Percentiles rank a stretch among this genome's conserved stretches.
phyloP scores from a whole-genome alignment of 2,888 invertebrate genomes.

The Actias luna region DNA sequence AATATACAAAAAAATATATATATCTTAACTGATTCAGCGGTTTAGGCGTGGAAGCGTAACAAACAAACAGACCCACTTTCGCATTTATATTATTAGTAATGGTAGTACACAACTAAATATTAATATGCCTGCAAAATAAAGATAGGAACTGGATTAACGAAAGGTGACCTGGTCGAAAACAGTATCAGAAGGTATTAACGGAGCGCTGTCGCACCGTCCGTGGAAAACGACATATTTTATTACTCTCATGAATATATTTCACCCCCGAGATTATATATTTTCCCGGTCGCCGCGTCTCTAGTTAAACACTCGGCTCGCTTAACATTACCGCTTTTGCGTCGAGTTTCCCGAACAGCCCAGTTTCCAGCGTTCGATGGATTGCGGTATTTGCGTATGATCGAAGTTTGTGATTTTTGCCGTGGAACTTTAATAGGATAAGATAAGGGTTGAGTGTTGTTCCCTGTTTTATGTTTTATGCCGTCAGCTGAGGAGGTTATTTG shows the following conservation, averaged over 20 bases:
- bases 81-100: no score
- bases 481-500: neutral
- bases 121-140: neutral
- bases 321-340: neutral
- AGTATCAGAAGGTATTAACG: conserved; percentile 2
- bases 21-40: no score
- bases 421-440: conserved; percentile 7
- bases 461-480: conserved; percentile 7
- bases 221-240: conserved; percentile 73
- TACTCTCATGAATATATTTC: conserved; percentile 77
- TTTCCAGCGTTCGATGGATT: conserved; percentile 1
- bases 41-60: no score
- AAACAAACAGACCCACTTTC: no score
- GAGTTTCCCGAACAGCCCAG: neutral
- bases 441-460: conserved; percentile 11
- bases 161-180: neutral
- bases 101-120: neutral
- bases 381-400: neutral
- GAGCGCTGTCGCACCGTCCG: conserved; percentile 22
- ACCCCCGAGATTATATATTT: conserved; percentile 42
- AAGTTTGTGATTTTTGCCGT: neutral
- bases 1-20: no score
- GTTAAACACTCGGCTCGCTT: conserved; percentile 4
- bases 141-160: conserved; percentile 1
- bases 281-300: neutral